Base-by-base conservation (phyloP, 2,113 vertebrate genomes). In the Saguinus imperator region DNA sequence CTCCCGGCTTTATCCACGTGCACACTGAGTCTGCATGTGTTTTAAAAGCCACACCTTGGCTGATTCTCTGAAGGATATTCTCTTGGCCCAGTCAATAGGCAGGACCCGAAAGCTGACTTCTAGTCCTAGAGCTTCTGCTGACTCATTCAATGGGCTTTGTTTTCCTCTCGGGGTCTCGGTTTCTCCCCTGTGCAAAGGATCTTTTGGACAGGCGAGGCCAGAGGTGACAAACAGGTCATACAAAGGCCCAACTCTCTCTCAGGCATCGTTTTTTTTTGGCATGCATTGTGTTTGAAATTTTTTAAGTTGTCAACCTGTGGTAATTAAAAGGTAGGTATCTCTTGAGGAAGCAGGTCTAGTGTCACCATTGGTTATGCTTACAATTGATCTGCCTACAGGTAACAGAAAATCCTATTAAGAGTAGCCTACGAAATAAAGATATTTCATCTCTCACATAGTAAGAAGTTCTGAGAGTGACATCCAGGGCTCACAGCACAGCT, bases 141-240 rank as follows among this genome's bases (percentile, higher is more conserved):
- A 27, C 6, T 82, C 1, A 0, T 50, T 27, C 68, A 8, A 2
- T 76, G 88, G 85, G 70, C 0, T 86, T 77, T 5, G 0, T 52
- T 70, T 75, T 37, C 72, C 57, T 94, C 81, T 50, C 94, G 92
- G 73, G 13, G 77, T 55, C 21, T 83, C 83, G 40, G 40, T 82
- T 97, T 72, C 37, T 80, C 32, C 17, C 50, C 70, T 73, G 40
- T 73, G 45, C 86, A 91, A 7, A 8, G 91, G 57, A 21, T 52
- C 25, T 18, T 40, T 81, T 40, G 11, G 20, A 11, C 7, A 73
- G 40, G 29, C 4, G 27, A 17, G 0, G 1, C 58, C 23, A 81
- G 40, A 73, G 86, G 8, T 29, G 27, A 37, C n/a, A 66, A 9
- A 64, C 11, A 6, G 50, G 32, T 32, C 32, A 23, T 17, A 17